A percentile compares a stretch with the other conserved stretches of the same genome.
Conservation (phyloP, 1,140 invertebrate genomes). For the Drosophila obscura region DNA sequence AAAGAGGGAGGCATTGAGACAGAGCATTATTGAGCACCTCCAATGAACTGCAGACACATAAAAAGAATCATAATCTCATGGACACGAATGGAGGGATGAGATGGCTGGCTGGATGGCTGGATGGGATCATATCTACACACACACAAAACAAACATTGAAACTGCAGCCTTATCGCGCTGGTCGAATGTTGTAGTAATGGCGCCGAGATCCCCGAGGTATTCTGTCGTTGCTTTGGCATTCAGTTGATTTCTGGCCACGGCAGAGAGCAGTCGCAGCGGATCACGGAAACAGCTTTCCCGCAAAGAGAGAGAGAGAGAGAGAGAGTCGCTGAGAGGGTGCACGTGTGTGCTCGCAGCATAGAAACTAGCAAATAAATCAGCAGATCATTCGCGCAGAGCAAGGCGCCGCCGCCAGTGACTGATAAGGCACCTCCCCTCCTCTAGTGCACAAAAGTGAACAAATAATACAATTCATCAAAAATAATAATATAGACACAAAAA, state of each 20-base stretch:
- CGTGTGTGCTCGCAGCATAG: conserved; percentile 46
- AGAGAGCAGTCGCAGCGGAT: conserved; percentile 34
- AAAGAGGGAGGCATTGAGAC: neutral
- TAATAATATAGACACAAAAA: neutral
- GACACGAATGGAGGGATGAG: too few species aligned
- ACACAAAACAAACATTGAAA: conserved; percentile 44
- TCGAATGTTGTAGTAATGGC: neutral
- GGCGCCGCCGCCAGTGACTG: conserved; percentile 12
- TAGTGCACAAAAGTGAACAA: conserved; percentile 8
- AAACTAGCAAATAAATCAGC: conserved; percentile 53
- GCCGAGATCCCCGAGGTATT: conserved; percentile 2
- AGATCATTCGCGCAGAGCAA: too few species aligned
- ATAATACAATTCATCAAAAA: too few species aligned
- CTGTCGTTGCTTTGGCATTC: conserved; percentile 9
- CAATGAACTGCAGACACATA: conserved; percentile 42
- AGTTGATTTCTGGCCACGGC: conserved; percentile 52
- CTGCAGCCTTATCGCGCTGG: conserved; percentile 41
- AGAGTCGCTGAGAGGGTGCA: conserved; percentile 5
- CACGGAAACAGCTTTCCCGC: neutral
- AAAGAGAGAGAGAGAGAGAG: conserved; percentile 6
- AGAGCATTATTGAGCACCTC: conserved; percentile 4
- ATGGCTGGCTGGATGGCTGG: too few species aligned
- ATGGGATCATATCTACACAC: conserved; percentile 28
- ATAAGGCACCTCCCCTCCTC: conserved; percentile 13
- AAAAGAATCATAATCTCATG: conserved; percentile 6